Evolutionary conservation across 2,113 vertebrate genomes (phyloP).

Genomic region (Corapipo altera): DNA sequence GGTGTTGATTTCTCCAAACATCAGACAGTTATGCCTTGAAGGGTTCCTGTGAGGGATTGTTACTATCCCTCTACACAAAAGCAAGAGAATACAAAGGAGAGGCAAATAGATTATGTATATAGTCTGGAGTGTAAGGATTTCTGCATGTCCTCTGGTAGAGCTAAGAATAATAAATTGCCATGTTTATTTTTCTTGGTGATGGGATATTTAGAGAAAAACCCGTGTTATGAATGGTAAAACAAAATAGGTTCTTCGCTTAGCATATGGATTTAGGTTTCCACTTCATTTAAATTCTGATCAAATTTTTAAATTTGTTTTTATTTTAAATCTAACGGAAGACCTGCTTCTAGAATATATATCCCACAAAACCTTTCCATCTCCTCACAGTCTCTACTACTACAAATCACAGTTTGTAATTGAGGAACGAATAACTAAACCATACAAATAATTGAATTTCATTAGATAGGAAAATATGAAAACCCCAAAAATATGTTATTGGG

Average conservation of each 20-base stretch:
- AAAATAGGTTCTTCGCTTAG: constrained; percentile 34
- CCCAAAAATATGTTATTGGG: constrained; percentile 18
- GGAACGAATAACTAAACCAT: constrained; percentile 18
- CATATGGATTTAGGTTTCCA: background rate
- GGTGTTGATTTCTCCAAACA: background rate
- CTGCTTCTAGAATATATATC: background rate
- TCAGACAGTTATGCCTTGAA: background rate
- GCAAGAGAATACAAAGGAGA: background rate
- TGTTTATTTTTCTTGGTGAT: background rate
- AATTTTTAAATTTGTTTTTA: constrained; percentile 45
- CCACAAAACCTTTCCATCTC: constrained; percentile 45
- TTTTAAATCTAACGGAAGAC: constrained; percentile 29
- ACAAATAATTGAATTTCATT: constrained; percentile 62
- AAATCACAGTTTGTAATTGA: constrained; percentile 20
- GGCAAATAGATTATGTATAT: background rate
- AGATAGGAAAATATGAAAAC: constrained; percentile 63
- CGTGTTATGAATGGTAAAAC: background rate
- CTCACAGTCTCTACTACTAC: constrained; percentile 41
- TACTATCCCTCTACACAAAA: background rate
- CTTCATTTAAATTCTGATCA: constrained; percentile 31
- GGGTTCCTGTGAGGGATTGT: background rate
- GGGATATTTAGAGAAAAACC: background rate
- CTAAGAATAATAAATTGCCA: background rate
- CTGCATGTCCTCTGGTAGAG: background rate
- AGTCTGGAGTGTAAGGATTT: background rate